Evolutionary conservation across 2,113 vertebrate species (phyloP).

Genomic region (Dasyurus viverrinus): DNA sequence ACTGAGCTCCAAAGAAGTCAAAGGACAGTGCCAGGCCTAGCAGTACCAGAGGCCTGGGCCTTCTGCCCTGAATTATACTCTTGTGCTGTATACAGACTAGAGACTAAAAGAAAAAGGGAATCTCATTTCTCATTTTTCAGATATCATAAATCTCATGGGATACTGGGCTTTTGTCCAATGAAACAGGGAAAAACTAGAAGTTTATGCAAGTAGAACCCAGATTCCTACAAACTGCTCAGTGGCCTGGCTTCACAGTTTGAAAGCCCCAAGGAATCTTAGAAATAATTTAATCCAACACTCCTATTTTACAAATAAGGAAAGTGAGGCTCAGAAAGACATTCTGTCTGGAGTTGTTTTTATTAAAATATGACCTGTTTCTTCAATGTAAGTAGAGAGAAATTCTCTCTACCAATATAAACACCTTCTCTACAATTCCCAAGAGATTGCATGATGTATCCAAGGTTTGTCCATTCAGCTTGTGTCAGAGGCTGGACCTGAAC

Average conservation of each 20-base stretch:
- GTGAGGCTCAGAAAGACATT: neutral
- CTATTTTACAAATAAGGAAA: neutral
- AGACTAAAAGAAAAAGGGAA: neutral
- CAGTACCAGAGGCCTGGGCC: neutral
- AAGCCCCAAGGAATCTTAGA: neutral
- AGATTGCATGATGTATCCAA: neutral
- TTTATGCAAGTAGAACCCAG: neutral
- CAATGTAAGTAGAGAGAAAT: neutral
- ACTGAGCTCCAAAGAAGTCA: neutral
- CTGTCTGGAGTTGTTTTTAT: neutral
- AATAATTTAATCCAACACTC: neutral
- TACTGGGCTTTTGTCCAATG: neutral
- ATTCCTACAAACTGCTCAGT: neutral
- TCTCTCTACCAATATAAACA: neutral
- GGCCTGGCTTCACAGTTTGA: neutral
- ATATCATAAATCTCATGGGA: neutral
- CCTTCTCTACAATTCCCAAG: neutral
- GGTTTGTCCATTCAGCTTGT: neutral
- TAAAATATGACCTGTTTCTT: neutral
- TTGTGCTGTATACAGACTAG: neutral
- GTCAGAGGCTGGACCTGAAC: neutral
- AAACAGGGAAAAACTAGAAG: neutral
- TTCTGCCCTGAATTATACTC: neutral
- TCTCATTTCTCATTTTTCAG: neutral
- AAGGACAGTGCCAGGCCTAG: neutral